phyloP scores from a whole-genome alignment of 1,140 invertebrate species.

The Sycobia sp. region DNA sequence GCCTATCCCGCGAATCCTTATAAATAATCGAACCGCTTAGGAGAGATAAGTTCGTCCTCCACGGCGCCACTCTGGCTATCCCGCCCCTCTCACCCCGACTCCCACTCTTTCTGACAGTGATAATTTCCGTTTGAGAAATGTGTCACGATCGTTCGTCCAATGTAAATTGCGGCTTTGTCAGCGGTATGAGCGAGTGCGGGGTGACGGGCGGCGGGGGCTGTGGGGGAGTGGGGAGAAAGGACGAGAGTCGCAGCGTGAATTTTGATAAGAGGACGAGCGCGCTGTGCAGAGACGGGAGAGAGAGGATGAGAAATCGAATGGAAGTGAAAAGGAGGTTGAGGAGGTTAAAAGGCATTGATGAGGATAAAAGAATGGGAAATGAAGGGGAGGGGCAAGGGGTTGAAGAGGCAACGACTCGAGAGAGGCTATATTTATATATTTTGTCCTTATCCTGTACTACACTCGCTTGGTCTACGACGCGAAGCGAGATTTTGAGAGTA shows the following conservation, averaged over 20 bases:
- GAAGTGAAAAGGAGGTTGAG: neutral
- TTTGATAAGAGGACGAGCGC: conserved; percentile 9
- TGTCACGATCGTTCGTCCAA: conserved; percentile 22
- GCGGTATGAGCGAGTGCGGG: neutral
- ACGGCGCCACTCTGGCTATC: neutral
- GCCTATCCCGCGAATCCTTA: conserved; percentile 7
- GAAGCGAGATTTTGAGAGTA: no score
- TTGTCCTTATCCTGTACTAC: no score
- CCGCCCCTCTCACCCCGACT: neutral
- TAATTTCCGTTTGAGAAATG: conserved; percentile 31
- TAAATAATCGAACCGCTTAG: conserved; percentile 26
- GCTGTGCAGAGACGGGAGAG: neutral
- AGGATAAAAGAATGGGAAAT: conserved; percentile 19
- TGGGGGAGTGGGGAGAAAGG: conserved; percentile 18
- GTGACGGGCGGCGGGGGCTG: neutral
- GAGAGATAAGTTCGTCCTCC: conserved; percentile 10
- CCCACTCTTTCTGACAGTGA: neutral
- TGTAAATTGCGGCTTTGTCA: conserved; percentile 24
- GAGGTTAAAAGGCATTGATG: conserved; percentile 14
- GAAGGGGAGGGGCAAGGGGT: no score
- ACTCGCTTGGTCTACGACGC: no score
- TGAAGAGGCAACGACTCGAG: no score
- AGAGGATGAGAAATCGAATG: conserved; percentile 14
- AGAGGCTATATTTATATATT: no score
- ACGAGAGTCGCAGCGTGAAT: conserved; percentile 9